These are phyloP conservation scores for Hylaeus volcanicus DNA, from an alignment of 1,140 invertebrate genomes.

Conservation along the genomic window DNA sequence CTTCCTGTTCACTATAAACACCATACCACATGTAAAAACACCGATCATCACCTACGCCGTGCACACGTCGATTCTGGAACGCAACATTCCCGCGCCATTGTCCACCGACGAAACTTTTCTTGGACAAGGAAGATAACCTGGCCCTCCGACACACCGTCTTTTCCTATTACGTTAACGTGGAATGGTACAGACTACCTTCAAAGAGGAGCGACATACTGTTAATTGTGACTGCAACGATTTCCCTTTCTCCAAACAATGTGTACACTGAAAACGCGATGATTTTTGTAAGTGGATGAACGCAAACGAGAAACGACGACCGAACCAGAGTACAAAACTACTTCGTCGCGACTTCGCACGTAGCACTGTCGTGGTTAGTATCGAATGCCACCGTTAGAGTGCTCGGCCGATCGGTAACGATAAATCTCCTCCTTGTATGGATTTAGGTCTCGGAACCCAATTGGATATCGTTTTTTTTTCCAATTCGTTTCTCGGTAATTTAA, in stretches of 20 bases:
- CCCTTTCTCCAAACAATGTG: not conserved
- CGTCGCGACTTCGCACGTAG: conserved; percentile 55
- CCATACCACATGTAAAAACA: conserved; percentile 62
- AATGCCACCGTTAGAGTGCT: conserved; percentile 61
- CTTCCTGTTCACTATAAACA: conserved; percentile 59
- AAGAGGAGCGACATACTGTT: conserved; percentile 9
- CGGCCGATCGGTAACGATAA: conserved; percentile 50
- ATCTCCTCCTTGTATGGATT: conserved; percentile 48
- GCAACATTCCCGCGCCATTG: conserved; percentile 60
- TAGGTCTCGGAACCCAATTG: conserved; percentile 1
- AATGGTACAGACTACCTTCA: not conserved
- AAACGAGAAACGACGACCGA: conserved; percentile 22
- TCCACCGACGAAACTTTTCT: conserved; percentile 33
- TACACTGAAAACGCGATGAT: not conserved
- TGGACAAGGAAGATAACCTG: conserved; percentile 42
- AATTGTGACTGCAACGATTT: not conserved
- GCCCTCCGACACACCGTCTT: conserved; percentile 7
- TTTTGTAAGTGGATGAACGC: conserved; percentile 7
- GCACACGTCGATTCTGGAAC: conserved; percentile 38
- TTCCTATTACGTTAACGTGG: conserved; percentile 11
- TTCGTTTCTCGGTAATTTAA: not conserved
- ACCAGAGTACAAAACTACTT: conserved; percentile 41
- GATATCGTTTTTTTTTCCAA: not conserved
- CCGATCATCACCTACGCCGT: conserved; percentile 57
- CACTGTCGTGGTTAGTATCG: conserved; percentile 56